Percentiles rank a stretch among this genome's conserved stretches.
These are phyloP conservation scores for Platycheirus rosarum DNA, from an alignment of 2,888 invertebrate species.

Conservation along the genomic window DNA sequence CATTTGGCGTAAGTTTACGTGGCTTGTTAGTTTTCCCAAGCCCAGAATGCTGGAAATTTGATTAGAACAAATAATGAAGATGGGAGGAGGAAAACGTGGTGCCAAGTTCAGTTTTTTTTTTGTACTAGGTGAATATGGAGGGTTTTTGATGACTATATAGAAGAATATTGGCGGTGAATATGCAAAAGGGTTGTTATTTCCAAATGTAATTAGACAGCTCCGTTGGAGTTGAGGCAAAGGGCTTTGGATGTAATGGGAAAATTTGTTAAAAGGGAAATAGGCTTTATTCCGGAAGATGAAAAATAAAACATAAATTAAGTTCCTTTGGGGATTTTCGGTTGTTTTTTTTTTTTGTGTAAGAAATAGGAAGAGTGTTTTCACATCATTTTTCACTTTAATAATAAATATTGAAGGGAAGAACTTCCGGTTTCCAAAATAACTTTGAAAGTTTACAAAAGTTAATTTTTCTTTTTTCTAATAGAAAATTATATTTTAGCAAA, in stretches of 20 bases:
- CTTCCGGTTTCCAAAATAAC: too few species aligned
- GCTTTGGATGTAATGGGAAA: background rate
- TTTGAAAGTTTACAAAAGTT: too few species aligned
- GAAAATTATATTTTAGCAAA: too few species aligned
- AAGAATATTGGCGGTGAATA: constrained; percentile 43
- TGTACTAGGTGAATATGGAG: background rate
- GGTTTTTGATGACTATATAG: background rate
- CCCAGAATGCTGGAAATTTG: constrained; percentile 53
- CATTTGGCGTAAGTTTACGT: constrained; percentile 70
- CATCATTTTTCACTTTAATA: too few species aligned
- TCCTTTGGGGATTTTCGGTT: background rate
- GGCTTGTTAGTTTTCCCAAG: constrained; percentile 68
- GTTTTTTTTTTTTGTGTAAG: too few species aligned
- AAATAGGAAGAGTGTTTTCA: too few species aligned
- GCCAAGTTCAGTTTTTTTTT: constrained; percentile 46
- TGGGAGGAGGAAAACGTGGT: constrained; percentile 35
- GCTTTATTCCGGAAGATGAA: background rate
- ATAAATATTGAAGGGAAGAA: too few species aligned
- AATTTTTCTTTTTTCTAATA: too few species aligned
- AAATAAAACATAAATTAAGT: too few species aligned
- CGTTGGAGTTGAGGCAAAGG: constrained; percentile 23
- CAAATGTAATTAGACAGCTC: constrained; percentile 63
- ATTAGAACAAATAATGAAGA: constrained; percentile 72
- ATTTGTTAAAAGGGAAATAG: background rate
- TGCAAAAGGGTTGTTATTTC: constrained; percentile 63